Evolutionary conservation across 1,140 invertebrate genomes (phyloP), one percentile per base, ranked within the genome.

Genomic region (Cotesia chilonis): DNA sequence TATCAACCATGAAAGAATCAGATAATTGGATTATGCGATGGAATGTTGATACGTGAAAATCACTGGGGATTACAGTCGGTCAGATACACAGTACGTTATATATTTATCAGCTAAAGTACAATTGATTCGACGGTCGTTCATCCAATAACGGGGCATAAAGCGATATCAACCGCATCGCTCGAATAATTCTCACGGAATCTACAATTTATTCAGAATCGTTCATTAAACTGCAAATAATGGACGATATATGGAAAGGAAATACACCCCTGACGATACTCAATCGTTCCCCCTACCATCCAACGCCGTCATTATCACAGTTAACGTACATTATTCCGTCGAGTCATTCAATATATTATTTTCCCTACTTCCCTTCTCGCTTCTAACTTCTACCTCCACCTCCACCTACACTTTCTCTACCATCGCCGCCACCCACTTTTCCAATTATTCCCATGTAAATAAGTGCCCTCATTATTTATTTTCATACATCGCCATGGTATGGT

Each of bases 231-330:
- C n/a, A 57, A 64, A 71, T 76, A 76, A 74, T 73, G 72, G 69
- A 57, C 59, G 64, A 64, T 68, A 59, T 60, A 63, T 72, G 65
- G 59, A 72, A 76, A 74, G 72, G 68, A 75, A 76, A 76, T 76
- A 70, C 47, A 75, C 74, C 74, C 72, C 67, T 41, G 65, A 67
- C 66, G 72, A 73, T 76, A 76, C 69, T 74, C 71, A 64, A 76
- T 75, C 69, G 72, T 66, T 59, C 59, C 52, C 66, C 10, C 41
- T 10, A 47, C 70, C 38, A 12, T 6, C 35, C 35, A 9, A 3
- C 14, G 51, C 63, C 71, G 69, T 76, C 72, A 76, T 76, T 76
- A 74, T 47, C 75, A 66, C 67, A 65, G 75, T 76, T 76, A 76
- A 74, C 70, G 59, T 60, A 47, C 41, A 60, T 64, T 71, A 74